phyloP scores from a whole-genome alignment of 2,888 invertebrate genomes.

The Tenthredo distinguenda region DNA sequence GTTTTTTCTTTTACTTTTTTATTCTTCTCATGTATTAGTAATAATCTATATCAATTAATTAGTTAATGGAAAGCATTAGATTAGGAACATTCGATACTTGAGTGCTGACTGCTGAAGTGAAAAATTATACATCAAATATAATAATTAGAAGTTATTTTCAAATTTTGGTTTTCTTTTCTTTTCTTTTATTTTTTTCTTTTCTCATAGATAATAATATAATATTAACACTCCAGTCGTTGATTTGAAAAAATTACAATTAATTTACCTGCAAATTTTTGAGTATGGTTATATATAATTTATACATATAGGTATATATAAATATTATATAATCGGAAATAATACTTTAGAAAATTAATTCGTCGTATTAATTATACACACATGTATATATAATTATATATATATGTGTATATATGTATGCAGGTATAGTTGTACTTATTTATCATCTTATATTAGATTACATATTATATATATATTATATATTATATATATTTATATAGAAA shows the following conservation, averaged over 20 bases:
- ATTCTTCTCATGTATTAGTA: constrained; percentile 35
- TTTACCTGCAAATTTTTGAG: background rate
- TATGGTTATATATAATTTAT: background rate
- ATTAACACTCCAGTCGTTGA: constrained; percentile 4
- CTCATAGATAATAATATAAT: background rate
- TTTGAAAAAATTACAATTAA: constrained; percentile 6
- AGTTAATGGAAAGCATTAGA: constrained; percentile 68
- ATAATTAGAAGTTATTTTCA: background rate
- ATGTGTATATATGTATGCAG: constrained; percentile 54
- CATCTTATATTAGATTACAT: background rate
- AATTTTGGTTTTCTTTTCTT: background rate
- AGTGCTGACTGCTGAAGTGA: constrained; percentile 53
- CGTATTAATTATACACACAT: constrained; percentile 48
- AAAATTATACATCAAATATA: constrained; percentile 58
- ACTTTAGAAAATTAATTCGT: constrained; percentile 25
- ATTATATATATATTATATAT: background rate
- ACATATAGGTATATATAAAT: background rate
- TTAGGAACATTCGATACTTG: constrained; percentile 68
- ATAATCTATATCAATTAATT: constrained; percentile 61
- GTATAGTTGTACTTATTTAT: background rate
- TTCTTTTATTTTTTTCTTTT: background rate
- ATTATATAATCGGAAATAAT: constrained; percentile 55
- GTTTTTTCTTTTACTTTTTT: background rate
- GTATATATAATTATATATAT: no score
- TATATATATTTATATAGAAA: constrained; percentile 48